Percentiles rank a stretch among this genome's conserved stretches.
Evolutionary conservation across 2,888 invertebrate genomes (phyloP).

Genomic region (Pollenia griseotomentosa): DNA sequence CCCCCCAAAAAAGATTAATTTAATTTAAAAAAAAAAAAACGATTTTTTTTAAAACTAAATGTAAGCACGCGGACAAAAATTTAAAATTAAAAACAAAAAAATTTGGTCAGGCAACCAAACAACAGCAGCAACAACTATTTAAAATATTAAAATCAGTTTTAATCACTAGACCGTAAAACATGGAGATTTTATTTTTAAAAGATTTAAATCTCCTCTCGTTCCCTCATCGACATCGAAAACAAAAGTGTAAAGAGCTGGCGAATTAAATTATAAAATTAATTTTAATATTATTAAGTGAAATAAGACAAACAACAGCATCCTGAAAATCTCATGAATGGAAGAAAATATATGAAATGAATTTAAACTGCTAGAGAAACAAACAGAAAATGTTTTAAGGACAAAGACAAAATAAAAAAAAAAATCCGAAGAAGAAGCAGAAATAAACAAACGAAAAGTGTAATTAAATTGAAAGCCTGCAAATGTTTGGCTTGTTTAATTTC

Average conservation of each 20-base stretch:
- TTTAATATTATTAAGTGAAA: conserved; percentile 62
- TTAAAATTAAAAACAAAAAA: conserved; percentile 1
- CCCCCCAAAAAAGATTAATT: conserved; percentile 41
- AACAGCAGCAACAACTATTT: conserved; percentile 43
- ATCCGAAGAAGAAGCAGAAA: conserved; percentile 8
- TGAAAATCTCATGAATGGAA: conserved; percentile 17
- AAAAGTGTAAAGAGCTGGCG: conserved; percentile 30
- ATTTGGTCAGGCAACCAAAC: conserved; percentile 35
- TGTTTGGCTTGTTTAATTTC: conserved; percentile 55
- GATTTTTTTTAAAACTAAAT: conserved; percentile 47
- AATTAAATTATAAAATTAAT: conserved; percentile 66
- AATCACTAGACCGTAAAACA: conserved; percentile 70
- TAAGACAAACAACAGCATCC: conserved; percentile 17
- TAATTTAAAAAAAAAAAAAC: conserved; percentile 44
- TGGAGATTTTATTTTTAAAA: conserved; percentile 62
- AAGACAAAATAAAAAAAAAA: background rate
- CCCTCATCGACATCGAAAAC: conserved; percentile 5
- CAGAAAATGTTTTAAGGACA: background rate
- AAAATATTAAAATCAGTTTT: conserved; percentile 71
- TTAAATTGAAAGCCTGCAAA: conserved; percentile 69
- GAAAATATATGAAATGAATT: conserved; percentile 36
- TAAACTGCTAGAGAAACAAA: conserved; percentile 17
- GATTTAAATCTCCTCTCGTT: conserved; percentile 53
- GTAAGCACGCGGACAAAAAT: conserved; percentile 49
- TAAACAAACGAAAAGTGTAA: conserved; percentile 53